phyloP scores from a whole-genome alignment of 2,113 vertebrate genomes.

The Rattus rattus region DNA sequence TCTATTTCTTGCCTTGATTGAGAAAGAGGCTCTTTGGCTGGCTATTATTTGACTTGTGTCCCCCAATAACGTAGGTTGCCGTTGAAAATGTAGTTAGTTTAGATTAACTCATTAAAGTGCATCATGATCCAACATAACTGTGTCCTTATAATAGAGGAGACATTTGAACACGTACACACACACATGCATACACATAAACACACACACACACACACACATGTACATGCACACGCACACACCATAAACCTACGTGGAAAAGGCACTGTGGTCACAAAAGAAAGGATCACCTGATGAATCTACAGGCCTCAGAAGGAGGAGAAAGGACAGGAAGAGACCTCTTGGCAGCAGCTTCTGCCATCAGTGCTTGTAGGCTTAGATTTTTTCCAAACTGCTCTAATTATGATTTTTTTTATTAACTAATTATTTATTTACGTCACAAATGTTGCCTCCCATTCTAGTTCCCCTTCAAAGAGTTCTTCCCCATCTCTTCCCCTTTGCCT shows the following conservation, averaged over 20 bases:
- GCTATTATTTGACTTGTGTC: not conserved
- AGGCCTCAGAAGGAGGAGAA: not conserved
- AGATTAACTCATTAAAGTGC: not conserved
- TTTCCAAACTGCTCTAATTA: too few species aligned
- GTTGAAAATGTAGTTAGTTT: constrained; percentile 5
- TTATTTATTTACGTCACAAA: too few species aligned
- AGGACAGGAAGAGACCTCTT: not conserved
- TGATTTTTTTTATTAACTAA: too few species aligned
- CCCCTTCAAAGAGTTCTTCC: too few species aligned
- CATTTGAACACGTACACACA: not conserved
- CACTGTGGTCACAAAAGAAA: not conserved
- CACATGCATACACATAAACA: not conserved
- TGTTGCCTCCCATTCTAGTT: too few species aligned
- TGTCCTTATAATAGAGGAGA: not conserved
- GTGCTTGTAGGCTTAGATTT: too few species aligned
- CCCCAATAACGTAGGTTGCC: not conserved
- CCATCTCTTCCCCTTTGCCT: too few species aligned
- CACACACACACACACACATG: not conserved
- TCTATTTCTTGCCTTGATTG: not conserved
- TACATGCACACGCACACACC: too few species aligned
- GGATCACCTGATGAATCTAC: not conserved
- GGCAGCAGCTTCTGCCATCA: not conserved
- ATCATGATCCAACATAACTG: not conserved
- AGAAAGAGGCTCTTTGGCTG: not conserved
- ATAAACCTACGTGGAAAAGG: not conserved